Conservation (phyloP, 2,113 vertebrate genomes). For the Dipodomys stephensi region DNA sequence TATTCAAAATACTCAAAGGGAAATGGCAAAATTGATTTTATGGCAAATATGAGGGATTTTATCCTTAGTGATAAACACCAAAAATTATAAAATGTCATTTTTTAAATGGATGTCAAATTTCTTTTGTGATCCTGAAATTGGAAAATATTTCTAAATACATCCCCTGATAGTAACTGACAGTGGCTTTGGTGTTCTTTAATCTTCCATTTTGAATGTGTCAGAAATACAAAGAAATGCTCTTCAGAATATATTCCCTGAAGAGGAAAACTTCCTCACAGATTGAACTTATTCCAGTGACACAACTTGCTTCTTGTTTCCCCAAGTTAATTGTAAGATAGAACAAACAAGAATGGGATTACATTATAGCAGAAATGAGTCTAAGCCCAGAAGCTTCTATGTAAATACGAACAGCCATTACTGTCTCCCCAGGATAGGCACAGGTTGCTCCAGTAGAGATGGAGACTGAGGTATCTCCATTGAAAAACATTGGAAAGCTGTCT, state of each 20-base stretch:
- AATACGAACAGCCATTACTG: background rate
- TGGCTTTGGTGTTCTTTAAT: constrained; percentile 18
- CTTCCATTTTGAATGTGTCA: constrained; percentile 55
- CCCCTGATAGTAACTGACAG: constrained; percentile 53
- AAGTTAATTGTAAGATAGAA: constrained; percentile 67
- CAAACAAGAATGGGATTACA: constrained; percentile 59
- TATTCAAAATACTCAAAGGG: constrained; percentile 49
- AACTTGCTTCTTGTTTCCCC: constrained; percentile 38
- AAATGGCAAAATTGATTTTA: constrained; percentile 62
- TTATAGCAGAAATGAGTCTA: constrained; percentile 27
- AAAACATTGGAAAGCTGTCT: background rate
- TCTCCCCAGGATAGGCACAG: background rate
- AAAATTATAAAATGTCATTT: constrained; percentile 62
- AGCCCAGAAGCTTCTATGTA: background rate
- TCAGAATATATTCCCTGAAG: constrained; percentile 61
- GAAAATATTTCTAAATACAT: constrained; percentile 65
- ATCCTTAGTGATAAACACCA: constrained; percentile 38
- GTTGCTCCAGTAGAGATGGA: background rate
- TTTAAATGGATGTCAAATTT: constrained; percentile 57
- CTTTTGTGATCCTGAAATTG: constrained; percentile 64
- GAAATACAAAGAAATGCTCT: constrained; percentile 47
- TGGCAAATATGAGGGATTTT: constrained; percentile 61
- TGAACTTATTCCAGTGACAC: constrained; percentile 53
- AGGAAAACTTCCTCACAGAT: constrained; percentile 53
- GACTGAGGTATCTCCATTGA: background rate